Conservation (phyloP, 35 echinoderm and acorn worm species). For the Anneissia japonica region DNA sequence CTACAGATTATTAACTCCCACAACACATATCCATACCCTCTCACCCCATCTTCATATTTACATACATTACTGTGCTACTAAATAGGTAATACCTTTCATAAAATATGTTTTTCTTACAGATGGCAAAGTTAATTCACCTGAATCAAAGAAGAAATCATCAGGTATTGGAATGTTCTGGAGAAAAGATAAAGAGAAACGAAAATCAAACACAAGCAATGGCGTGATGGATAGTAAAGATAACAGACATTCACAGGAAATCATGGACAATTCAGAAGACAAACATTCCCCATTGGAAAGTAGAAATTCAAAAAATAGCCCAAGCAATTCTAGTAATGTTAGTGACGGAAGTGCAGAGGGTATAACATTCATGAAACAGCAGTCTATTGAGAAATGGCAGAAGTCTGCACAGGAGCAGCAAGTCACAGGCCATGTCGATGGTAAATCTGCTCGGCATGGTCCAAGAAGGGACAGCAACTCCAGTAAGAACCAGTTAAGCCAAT, state of each 20-base stretch:
- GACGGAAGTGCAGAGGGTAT: neutral
- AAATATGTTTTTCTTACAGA: neutral
- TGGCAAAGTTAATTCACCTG: neutral
- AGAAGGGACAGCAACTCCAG: neutral
- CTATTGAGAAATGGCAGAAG: neutral
- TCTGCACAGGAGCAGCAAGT: neutral
- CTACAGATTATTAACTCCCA: too few relatives aligned
- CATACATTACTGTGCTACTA: neutral
- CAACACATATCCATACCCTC: too few relatives aligned
- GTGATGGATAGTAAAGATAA: neutral
- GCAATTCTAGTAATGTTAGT: neutral
- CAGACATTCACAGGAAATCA: neutral
- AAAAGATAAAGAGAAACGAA: neutral
- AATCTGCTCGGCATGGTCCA: neutral
- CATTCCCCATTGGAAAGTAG: neutral
- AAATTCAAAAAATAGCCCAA: neutral
- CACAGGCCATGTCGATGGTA: neutral
- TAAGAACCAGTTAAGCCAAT: slow-evolving; percentile 35
- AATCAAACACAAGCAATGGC: neutral
- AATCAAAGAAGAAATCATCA: neutral
- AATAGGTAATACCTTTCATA: neutral
- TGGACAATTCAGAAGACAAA: neutral
- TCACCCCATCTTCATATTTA: too few relatives aligned
- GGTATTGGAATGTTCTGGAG: neutral
- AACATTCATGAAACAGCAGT: neutral